phyloP scores from a whole-genome alignment of 2,797 vertebrate species.

The Yasuhikotakia modesta region DNA sequence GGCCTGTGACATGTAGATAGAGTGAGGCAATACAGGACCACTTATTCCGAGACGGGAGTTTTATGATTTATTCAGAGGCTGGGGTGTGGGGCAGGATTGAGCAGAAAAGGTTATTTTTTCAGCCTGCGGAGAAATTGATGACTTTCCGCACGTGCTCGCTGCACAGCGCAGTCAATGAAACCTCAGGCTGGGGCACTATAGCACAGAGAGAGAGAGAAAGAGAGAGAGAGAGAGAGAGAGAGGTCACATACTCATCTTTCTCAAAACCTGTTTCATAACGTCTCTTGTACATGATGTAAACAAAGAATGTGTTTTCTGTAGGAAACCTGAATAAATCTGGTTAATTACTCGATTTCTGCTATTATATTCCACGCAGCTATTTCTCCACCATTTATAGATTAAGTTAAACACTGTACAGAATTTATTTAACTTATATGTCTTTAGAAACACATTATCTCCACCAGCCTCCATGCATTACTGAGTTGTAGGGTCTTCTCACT shows the following conservation, averaged over 20 bases:
- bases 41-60: conserved; percentile 43
- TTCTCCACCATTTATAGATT: conserved; percentile 67
- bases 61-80: conserved; percentile 56
- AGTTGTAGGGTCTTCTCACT: conserved; percentile 60
- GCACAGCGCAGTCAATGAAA: conserved; percentile 61
- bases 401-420: conserved; percentile 64
- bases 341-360: conserved; percentile 2
- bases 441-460: conserved; percentile 66
- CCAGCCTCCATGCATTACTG: conserved; percentile 69
- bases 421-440: conserved; percentile 79
- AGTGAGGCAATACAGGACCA: conserved; percentile 48
- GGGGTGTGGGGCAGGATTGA: conserved; percentile 34
- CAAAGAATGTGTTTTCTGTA: conserved; percentile 38
- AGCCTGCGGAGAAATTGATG: conserved; percentile 57
- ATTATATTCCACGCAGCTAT: conserved; percentile 33
- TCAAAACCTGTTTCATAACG: conserved; percentile 52
- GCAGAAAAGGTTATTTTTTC: conserved; percentile 53
- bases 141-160: conserved; percentile 48
- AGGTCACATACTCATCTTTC: conserved; percentile 28
- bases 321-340: too few species aligned
- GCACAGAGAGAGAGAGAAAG: neutral
- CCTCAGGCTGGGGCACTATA: conserved; percentile 4
- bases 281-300: conserved; percentile 3
- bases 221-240: conserved; percentile 4
- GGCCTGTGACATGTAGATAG: conserved; percentile 43